Base-by-base conservation (phyloP, 2,797 vertebrate genomes). In the Apogon hyalosoma region DNA sequence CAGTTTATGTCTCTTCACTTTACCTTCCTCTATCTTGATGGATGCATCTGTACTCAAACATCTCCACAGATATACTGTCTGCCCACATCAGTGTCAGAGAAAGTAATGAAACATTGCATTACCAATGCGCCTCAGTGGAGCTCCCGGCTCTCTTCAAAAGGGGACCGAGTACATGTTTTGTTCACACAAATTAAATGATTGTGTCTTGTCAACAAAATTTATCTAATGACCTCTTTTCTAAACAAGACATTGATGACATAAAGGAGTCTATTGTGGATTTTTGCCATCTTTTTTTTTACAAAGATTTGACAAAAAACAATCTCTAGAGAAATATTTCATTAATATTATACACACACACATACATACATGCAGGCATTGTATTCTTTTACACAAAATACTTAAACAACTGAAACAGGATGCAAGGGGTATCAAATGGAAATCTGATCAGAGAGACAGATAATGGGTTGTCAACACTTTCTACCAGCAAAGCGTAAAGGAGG, bases 1-100 rank as follows among this genome's bases (percentile, higher is more conserved):
- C 36, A 54, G 48, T 49, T 49, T 46, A 54, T 53, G 63, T 82
- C 65, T 64, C 53, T 60, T 16, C 41, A 65, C 47, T 73, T 75
- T 62, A 67, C 79, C 42, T 51, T 79, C 47, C 76, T 57, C 69
- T 36, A 46, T 78, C 64, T 58, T 72, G 70, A 87, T 84, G 74
- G 80, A 87, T 81, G 56, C 75, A 28, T 77, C 70, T 79, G 57
- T 67, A 65, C 78, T 85, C 55, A 72, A 79, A 86, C 74, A 75
- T 90, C 86, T 87, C 79, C 59, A 71, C 75, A 89, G 82, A 83
- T 47, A 16, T 65, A 52, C 75, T 53, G 85, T 82, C 91, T 88
- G 55, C 33, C 19, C 54, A 70, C 67, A 88, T 92, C 77, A 87
- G 52, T 66, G 66, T 91, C 87, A 91, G 72, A 1, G n/a, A 77